phyloP scores from a whole-genome alignment of 2,797 vertebrate species.

The Eurystomus glaucurus region DNA sequence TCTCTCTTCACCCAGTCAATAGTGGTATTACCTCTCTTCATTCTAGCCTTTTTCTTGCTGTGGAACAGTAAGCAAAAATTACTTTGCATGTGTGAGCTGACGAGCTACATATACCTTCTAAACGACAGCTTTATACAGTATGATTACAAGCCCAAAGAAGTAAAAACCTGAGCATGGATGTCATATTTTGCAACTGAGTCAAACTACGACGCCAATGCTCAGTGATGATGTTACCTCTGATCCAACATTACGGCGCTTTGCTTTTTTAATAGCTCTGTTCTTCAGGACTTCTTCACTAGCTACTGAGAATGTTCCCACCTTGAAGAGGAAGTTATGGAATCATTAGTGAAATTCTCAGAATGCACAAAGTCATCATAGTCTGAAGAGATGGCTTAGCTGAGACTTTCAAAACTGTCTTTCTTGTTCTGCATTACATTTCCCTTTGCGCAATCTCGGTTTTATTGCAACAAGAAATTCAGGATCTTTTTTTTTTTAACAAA shows the following conservation, averaged over 20 bases:
- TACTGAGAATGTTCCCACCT: slow-evolving; percentile 95
- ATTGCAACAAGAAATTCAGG: background rate
- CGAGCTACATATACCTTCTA: background rate
- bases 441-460: background rate
- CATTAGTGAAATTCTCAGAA: background rate
- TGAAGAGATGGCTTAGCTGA: fast-evolving
- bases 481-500: background rate
- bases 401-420: too few relatives aligned
- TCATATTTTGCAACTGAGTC: background rate
- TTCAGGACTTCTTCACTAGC: slow-evolving; percentile 95
- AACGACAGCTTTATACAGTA: background rate
- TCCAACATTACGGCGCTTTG: slow-evolving; percentile 89
- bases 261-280: slow-evolving; percentile 94
- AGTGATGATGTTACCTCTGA: slow-evolving; percentile 84
- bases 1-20: background rate
- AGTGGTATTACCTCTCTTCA: background rate
- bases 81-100: background rate
- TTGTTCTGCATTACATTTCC: background rate
- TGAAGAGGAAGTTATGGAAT: background rate
- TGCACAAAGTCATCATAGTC: background rate
- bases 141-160: background rate
- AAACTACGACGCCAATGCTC: background rate
- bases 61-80: background rate
- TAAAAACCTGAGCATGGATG: background rate
- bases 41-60: background rate